Evolutionary conservation across 2,888 invertebrate species (phyloP).

Genomic region (Chironomus tentans): DNA sequence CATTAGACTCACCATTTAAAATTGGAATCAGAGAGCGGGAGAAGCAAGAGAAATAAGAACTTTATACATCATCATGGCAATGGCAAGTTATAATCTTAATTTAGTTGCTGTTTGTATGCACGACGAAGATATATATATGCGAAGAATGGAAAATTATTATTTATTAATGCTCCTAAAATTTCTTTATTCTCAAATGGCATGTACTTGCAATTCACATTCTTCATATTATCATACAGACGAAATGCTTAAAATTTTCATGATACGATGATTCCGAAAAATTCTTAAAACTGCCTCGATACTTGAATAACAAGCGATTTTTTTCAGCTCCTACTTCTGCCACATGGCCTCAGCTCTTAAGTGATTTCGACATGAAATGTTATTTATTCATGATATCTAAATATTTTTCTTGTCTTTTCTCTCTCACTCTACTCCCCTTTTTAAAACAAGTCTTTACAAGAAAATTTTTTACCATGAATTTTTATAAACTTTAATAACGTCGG

Average conservation of each 20-base stretch:
- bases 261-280: neutral
- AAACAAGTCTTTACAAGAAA: too few relatives aligned
- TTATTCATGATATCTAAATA: neutral
- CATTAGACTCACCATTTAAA: constrained; percentile 8
- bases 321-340: neutral
- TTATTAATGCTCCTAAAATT: constrained; percentile 10
- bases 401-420: neutral
- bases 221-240: neutral
- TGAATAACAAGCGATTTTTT: neutral
- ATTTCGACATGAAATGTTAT: neutral
- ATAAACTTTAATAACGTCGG: too few relatives aligned
- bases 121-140: neutral
- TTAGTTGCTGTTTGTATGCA: constrained; percentile 24
- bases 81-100: constrained; percentile 20
- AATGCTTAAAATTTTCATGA: neutral
- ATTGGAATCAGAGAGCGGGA: neutral
- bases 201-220: neutral
- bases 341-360: neutral
- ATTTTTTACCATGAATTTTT: too few relatives aligned
- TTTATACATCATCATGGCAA: constrained; percentile 6
- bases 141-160: constrained; percentile 21
- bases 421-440: too few relatives aligned
- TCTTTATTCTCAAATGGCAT: neutral
- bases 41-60: neutral
- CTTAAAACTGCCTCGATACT: neutral